A percentile compares a stretch with the other conserved stretches of the same genome.
Evolutionary conservation across 1,140 invertebrate species (phyloP).

Genomic region (Paraescarpia echinospica): DNA sequence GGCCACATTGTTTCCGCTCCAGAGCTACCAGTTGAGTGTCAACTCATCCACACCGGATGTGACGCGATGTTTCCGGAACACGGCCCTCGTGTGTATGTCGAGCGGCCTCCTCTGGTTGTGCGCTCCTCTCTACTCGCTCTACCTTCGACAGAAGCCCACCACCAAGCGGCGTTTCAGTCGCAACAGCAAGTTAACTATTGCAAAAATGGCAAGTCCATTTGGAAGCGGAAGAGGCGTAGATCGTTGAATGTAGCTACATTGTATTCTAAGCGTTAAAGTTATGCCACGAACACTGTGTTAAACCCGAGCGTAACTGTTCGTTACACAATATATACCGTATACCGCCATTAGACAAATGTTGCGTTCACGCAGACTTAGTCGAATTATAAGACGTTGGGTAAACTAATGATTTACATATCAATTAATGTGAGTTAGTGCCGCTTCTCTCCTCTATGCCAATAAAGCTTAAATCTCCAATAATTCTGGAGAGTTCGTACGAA

Average conservation of each 20-base stretch:
- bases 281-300: background rate
- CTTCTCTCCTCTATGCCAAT: too few relatives aligned
- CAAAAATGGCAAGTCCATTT: background rate
- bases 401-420: too few relatives aligned
- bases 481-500: too few relatives aligned
- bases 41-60: constrained; percentile 81
- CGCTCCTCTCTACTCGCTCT: constrained; percentile 74
- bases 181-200: background rate
- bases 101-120: constrained; percentile 75
- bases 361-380: background rate
- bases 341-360: background rate
- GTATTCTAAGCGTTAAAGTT: background rate
- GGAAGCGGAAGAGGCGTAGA: background rate
- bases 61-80: constrained; percentile 82
- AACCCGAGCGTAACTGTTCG: background rate
- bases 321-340: background rate
- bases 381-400: too few relatives aligned
- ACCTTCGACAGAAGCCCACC: constrained; percentile 47
- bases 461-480: too few relatives aligned
- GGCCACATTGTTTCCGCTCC: background rate
- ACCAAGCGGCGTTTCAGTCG: background rate
- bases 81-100: constrained; percentile 20
- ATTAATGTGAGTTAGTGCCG: too few relatives aligned
- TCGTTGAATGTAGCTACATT: background rate
- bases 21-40: constrained; percentile 13